These are phyloP conservation scores for Darevskia nairensis DNA, from an alignment of 2,797 vertebrate species.

Conservation along the genomic window DNA sequence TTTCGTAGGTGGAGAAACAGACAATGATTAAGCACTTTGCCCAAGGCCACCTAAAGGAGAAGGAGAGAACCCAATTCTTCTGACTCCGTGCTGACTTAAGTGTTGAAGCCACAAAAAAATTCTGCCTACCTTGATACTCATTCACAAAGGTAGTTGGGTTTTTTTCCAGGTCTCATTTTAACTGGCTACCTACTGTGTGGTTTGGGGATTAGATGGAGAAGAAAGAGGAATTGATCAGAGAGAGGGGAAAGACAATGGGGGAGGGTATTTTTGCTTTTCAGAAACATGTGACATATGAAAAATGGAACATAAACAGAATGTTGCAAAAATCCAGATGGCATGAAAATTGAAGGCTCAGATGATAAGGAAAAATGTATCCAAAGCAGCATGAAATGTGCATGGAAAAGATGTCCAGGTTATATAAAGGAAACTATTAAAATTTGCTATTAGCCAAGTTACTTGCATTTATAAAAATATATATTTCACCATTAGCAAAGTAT, in stretches of 20 bases:
- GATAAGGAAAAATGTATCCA: conserved; percentile 31
- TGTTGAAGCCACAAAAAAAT: background rate
- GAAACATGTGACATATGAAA: conserved; percentile 2
- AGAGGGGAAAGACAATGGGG: background rate
- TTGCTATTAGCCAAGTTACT: background rate
- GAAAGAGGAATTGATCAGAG: background rate
- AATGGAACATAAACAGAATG: conserved; percentile 51
- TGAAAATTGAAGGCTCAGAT: conserved; percentile 41
- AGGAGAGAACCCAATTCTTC: conserved; percentile 2
- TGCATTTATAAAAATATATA: conserved; percentile 5
- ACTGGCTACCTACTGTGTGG: conserved; percentile 46
- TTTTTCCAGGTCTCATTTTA: conserved; percentile 6
- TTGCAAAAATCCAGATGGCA: conserved; percentile 48
- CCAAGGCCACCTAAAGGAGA: conserved; percentile 39
- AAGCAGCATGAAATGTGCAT: background rate
- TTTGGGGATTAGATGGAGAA: conserved; percentile 37
- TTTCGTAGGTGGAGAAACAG: conserved; percentile 40
- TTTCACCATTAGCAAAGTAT: background rate
- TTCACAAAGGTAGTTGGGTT: background rate
- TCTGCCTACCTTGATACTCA: background rate
- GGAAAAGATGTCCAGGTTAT: background rate
- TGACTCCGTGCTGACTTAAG: background rate
- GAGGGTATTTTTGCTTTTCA: conserved; percentile 11
- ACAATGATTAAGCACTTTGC: conserved; percentile 42
- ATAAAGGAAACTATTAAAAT: background rate